These are phyloP conservation scores for Listronotus bonariensis DNA, from an alignment of 1,140 invertebrate species.

Conservation along the genomic window DNA sequence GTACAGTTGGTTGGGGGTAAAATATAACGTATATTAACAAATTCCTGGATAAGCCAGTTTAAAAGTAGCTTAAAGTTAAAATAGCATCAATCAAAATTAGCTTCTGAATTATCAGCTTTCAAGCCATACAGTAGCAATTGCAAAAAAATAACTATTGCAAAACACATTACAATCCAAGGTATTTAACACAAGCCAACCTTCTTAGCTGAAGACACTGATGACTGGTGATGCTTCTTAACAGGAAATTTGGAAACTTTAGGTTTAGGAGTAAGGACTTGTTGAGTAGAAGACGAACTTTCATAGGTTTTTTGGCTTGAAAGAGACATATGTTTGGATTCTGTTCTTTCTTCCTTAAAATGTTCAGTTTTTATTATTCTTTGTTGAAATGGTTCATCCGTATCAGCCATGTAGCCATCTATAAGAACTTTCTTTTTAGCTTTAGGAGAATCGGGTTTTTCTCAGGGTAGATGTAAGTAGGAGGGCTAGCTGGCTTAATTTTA, in stretches of 20 bases:
- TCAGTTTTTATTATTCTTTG: slow-evolving; percentile 51
- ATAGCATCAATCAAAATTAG: too few species aligned
- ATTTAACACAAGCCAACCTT: slow-evolving; percentile 50
- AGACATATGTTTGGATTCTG: slow-evolving; percentile 43
- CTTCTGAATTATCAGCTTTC: too few species aligned
- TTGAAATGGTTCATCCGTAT: slow-evolving; percentile 68
- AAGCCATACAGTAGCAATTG: slow-evolving; percentile 6
- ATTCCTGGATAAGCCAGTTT: too few species aligned
- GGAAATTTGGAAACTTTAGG: slow-evolving; percentile 44
- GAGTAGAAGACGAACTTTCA: slow-evolving; percentile 41
- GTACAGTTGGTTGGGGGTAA: too few species aligned
- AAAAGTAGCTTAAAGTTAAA: too few species aligned
- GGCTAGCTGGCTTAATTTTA: slow-evolving; percentile 60
- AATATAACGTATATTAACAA: too few species aligned
- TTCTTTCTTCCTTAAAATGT: slow-evolving; percentile 47
- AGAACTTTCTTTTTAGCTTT: slow-evolving; percentile 61
- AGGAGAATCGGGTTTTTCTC: slow-evolving; percentile 62
- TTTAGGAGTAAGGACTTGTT: slow-evolving; percentile 44
- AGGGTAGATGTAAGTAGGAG: slow-evolving; percentile 60
- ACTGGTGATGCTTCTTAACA: slow-evolving; percentile 39
- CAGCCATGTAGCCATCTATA: slow-evolving; percentile 68
- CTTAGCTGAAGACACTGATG: slow-evolving; percentile 47
- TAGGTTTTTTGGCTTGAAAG: slow-evolving; percentile 39
- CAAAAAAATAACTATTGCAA: background rate
- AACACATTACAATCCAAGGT: slow-evolving; percentile 1